Base-by-base conservation (phyloP, 2,888 invertebrate genomes). In the Lasioglossum leucozonium region DNA sequence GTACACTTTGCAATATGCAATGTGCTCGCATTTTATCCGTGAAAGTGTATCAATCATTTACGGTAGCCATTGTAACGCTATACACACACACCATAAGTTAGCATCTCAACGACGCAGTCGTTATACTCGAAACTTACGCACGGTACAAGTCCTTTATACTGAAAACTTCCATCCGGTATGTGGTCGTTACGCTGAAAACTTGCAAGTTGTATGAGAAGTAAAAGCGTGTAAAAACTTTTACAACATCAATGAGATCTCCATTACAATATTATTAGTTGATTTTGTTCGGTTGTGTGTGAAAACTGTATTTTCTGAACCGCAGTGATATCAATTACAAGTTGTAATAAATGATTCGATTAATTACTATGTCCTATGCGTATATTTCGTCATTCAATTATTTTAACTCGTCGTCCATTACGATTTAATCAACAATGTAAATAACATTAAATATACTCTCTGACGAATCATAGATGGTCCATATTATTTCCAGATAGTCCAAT, bases 101-200 rank as follows among this genome's bases (percentile, higher is more conserved):
- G 58, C 26, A 30, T 62, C 58, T 62, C 58, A 62, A 62, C 58
- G 58, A 62, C 58, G 58, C 13, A 13, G 16, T 16, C 58, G 16
- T 62, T 16, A 26, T 62, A 62, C 58, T 62, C 58, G 6, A 62
- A 62, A 62, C 58, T 62, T 62, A 62, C 58, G 26, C 58, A 62
- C 26, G 5, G 58, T 5, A 62, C 58, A 6, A 26, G n/a, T 13
- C 58, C n/a, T 26, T 62, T 62, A 62, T 62, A n/a, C 26, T n/a
- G 26, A 30, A 26, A 62, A 62, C 58, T 62, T 30, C 26, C 26
- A 62, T 51, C 51, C 22, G 51, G 26, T 30, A 73, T n/a, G n/a
- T 55, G 16, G 30, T n/a, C 58, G 58, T 62, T 30, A 62, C 30
- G 58, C 58, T 16, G 58, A 62, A 30, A 62, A 26, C 16, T 62